Evolutionary conservation across 2,113 vertebrate genomes (phyloP).

Genomic region (Sinocyclocheilus anophthalmus): DNA sequence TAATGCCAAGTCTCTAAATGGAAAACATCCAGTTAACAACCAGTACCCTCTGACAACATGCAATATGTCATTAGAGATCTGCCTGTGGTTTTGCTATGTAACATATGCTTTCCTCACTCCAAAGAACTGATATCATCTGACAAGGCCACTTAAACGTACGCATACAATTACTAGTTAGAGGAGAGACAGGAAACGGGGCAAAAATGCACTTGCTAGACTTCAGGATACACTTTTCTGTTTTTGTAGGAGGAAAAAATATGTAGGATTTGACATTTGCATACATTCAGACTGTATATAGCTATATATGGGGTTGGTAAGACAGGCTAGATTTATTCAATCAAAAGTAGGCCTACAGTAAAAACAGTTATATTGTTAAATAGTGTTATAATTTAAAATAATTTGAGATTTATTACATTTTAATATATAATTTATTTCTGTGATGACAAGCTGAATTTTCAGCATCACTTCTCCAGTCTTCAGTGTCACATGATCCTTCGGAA

Average conservation of each 20-base stretch:
- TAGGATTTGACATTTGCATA: background rate
- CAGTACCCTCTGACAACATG: background rate
- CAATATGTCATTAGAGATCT: background rate
- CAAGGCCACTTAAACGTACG: background rate
- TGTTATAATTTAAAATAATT: too few species aligned
- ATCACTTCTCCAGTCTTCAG: background rate
- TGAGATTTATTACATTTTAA: too few species aligned
- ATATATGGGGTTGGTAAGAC: background rate
- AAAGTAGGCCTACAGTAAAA: background rate
- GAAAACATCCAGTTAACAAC: slow-evolving; percentile 19
- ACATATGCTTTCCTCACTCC: background rate
- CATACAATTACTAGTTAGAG: background rate
- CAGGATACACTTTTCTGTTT: background rate
- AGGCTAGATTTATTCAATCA: too few species aligned
- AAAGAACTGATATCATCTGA: background rate
- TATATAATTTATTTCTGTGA: too few species aligned
- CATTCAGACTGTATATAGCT: background rate
- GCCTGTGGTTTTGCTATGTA: background rate
- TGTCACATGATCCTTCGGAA: background rate
- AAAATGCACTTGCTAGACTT: background rate
- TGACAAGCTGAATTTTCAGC: too few species aligned
- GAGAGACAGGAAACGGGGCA: background rate
- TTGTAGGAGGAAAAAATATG: too few species aligned
- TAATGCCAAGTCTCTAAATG: background rate
- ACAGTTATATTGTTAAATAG: background rate